Evolutionary conservation across 2,888 invertebrate genomes (phyloP), one percentile per base, ranked within the genome.

Genomic region (Lithosia quadra): DNA sequence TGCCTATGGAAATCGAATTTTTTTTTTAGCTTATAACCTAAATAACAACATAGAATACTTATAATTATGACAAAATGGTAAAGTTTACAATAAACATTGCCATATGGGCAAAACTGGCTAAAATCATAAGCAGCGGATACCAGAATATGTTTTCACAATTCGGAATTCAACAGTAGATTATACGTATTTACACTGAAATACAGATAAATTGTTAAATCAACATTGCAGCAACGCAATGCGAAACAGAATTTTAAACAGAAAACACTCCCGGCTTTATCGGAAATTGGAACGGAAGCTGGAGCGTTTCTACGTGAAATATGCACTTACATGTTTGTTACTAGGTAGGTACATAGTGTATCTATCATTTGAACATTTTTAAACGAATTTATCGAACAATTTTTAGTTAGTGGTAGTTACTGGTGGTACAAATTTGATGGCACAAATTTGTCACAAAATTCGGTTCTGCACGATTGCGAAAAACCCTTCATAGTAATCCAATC

Each of bases 201-300:
- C 58, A 33, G 34, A 22, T 22, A 49, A 64, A 72, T 65, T 69
- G 43, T 18, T 63, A 57, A n/a, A 75, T 72, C 34, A 75, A 67
- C 58, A 56, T 67, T 75, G 53, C 33, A 75, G 75, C 75, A 68
- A 67, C 65, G 22, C 75, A 68, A 67, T 63, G 22, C 60, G 57
- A 62, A 66, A 69, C 65, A 55, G 55, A 62, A 49, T 72, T 43
- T 43, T 24, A 36, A 43, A 21, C 71, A 49, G 63, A 69, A 73
- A 79, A 71, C 67, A 59, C 59, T 65, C 33, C 49, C 56, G n/a
- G 70, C 43, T 63, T 57, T 43, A 65, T 24, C 65, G 67, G n/a
- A 76, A 70, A 79, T 73, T 62, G 57, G 61, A 73, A 65, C 68
- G 69, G 65, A 21, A 28, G 39, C 28, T 56, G 24, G 24, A 56